Conservation (phyloP, 2,888 invertebrate genomes). For the Cremastobaeus sp. region DNA sequence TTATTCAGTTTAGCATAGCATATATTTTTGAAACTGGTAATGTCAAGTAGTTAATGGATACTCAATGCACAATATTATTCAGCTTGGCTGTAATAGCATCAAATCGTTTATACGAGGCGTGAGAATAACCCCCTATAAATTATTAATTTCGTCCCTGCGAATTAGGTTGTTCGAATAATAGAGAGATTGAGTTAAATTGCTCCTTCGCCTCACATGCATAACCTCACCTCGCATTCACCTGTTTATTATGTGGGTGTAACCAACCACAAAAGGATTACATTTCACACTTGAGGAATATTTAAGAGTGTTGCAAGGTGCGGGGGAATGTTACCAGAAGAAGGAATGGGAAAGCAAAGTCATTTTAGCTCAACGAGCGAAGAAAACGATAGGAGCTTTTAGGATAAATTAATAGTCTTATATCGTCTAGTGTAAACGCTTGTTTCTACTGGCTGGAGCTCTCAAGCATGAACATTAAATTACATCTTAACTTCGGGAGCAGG, state of each 20-base stretch:
- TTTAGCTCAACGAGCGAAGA: constrained; percentile 43
- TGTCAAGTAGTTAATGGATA: too few species aligned
- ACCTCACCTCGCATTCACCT: constrained; percentile 46
- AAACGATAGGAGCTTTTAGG: constrained; percentile 53
- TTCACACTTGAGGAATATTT: constrained; percentile 39
- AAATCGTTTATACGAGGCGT: constrained; percentile 38
- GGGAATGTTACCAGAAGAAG: constrained; percentile 25
- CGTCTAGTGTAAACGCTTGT: constrained; percentile 49
- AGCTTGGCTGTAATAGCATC: constrained; percentile 26
- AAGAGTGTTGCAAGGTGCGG: constrained; percentile 36
- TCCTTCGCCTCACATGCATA: constrained; percentile 34
- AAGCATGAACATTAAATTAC: constrained; percentile 54
- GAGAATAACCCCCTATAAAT: constrained; percentile 38
- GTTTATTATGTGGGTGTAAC: constrained; percentile 50
- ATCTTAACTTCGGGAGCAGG: constrained; percentile 29
- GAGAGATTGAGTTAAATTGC: constrained; percentile 48
- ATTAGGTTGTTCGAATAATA: constrained; percentile 51
- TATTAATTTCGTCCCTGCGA: constrained; percentile 40
- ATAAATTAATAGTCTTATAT: constrained; percentile 56
- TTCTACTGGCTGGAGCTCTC: constrained; percentile 44
- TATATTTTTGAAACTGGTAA: too few species aligned
- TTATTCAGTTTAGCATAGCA: too few species aligned
- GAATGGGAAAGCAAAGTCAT: constrained; percentile 37
- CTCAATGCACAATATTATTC: too few species aligned
- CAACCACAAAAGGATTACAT: constrained; percentile 48